These are phyloP conservation scores for Apostichopus californicus DNA, from an alignment of 35 echinoderm and acorn worm genomes.

Conservation along the genomic window DNA sequence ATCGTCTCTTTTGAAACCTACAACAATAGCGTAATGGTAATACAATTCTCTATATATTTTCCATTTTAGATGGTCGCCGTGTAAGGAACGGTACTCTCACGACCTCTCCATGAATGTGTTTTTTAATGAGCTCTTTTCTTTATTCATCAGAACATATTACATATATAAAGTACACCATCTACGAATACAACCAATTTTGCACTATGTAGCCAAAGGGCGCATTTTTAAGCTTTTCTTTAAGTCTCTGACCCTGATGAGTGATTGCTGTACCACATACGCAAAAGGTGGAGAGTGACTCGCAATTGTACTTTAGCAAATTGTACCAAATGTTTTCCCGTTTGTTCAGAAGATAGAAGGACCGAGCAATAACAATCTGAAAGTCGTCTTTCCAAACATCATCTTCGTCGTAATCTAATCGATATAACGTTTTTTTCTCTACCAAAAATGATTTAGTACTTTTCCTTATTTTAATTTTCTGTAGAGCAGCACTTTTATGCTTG, in stretches of 20 bases:
- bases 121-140: no score
- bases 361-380: not conserved
- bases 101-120: no score
- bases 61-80: not conserved
- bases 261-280: conserved; percentile 1
- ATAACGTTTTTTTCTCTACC: not conserved
- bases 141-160: no score
- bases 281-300: not conserved
- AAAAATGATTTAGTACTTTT: not conserved
- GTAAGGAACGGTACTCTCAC: not conserved
- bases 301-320: not conserved
- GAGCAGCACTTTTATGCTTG: not conserved
- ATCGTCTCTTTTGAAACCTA: not conserved
- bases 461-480: not conserved
- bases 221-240: no score
- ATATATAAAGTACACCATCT: no score
- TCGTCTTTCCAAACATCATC: not conserved
- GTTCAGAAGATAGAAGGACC: not conserved
- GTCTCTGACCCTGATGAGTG: not conserved
- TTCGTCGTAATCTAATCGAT: not conserved
- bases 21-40: not conserved
- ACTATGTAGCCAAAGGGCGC: no score
- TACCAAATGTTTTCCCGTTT: not conserved
- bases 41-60: not conserved
- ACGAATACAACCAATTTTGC: no score